Percentiles rank a stretch among this genome's conserved stretches.
Evolutionary conservation across 2,113 vertebrate species (phyloP).

Genomic region (Scolopax mira): DNA sequence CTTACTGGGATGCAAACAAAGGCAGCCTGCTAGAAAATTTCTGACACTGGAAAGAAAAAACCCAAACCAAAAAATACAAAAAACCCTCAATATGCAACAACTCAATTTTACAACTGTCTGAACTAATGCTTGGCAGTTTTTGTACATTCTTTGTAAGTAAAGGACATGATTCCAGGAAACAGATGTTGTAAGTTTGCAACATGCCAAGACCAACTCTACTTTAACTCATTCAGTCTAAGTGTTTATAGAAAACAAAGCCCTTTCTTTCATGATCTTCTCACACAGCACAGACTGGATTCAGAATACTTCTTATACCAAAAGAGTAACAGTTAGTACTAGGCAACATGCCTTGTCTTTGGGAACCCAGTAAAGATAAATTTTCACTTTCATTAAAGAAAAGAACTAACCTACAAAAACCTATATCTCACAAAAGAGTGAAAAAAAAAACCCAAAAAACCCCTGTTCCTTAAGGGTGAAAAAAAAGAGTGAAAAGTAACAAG

Average conservation of each 20-base stretch:
- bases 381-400: background rate
- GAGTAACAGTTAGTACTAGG: background rate
- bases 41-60: background rate
- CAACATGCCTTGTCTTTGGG: background rate
- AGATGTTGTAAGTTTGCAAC: background rate
- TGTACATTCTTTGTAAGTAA: background rate
- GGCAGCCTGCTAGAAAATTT: background rate
- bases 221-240: background rate
- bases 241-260: background rate
- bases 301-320: background rate
- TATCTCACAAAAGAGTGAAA: background rate
- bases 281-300: background rate
- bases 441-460: background rate
- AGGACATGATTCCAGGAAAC: conserved; percentile 26
- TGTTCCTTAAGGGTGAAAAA: background rate
- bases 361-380: background rate
- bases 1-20: background rate
- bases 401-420: background rate
- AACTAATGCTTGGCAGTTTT: conserved; percentile 36
- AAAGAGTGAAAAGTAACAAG: background rate
- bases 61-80: background rate
- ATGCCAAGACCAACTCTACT: background rate
- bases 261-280: background rate
- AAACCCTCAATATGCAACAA: background rate
- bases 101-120: background rate